Evolutionary conservation across 2,797 vertebrate genomes (phyloP).

Genomic region (Pantherophis vulpinus): DNA sequence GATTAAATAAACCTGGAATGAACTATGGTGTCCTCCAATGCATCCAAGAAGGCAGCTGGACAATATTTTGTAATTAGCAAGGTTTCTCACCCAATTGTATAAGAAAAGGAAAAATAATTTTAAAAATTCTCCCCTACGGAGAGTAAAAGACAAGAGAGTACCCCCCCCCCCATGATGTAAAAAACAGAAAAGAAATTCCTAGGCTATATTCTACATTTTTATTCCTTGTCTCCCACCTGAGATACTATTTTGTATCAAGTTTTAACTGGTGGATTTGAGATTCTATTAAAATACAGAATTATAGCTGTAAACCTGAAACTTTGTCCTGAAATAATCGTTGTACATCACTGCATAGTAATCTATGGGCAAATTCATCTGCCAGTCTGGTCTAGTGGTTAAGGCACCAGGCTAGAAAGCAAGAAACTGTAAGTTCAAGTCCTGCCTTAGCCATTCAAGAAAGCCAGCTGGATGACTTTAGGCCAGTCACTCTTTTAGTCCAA

Average conservation of each 20-base stretch:
- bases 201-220: not conserved
- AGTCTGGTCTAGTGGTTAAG: not conserved
- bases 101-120: not conserved
- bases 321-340: not conserved
- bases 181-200: not conserved
- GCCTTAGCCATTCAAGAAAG: not conserved
- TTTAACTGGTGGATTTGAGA: not conserved
- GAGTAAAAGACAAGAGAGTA: no score
- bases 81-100: not conserved
- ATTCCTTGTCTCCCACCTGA: not conserved
- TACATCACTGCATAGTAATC: not conserved
- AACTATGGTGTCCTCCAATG: not conserved
- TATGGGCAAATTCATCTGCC: not conserved
- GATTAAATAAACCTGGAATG: not conserved
- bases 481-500: not conserved
- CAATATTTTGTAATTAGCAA: not conserved
- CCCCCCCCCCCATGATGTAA: no score
- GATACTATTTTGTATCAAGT: not conserved
- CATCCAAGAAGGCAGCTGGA: not conserved
- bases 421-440: not conserved
- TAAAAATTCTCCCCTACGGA: not conserved
- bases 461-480: not conserved
- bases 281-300: not conserved
- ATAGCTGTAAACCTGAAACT: not conserved
- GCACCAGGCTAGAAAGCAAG: not conserved